phyloP scores from a whole-genome alignment of 2,113 vertebrate species.

The Cariama cristata region DNA sequence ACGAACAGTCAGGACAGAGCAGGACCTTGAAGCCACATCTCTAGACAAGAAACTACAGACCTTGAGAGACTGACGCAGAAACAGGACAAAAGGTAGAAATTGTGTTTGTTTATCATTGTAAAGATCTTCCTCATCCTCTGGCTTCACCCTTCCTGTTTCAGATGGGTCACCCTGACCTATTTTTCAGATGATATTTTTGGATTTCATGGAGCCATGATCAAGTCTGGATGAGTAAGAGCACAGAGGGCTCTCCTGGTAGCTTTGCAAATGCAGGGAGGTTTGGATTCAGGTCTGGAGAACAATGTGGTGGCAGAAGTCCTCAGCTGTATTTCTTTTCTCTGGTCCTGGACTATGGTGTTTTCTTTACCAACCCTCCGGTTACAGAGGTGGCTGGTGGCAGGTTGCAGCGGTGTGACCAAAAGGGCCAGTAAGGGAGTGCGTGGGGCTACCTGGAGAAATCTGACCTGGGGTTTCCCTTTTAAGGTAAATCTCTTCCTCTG shows the following conservation, averaged over 20 bases:
- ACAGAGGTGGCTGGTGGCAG: not conserved
- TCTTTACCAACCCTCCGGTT: not conserved
- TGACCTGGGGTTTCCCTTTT: not conserved
- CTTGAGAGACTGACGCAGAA: not conserved
- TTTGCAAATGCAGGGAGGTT: not conserved
- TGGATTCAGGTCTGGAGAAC: not conserved
- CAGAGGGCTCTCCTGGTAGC: not conserved
- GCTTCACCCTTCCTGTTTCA: slow-evolving; percentile 31
- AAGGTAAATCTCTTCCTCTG: not conserved
- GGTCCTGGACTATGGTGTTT: not conserved
- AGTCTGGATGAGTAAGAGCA: not conserved
- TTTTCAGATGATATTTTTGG: slow-evolving; percentile 1
- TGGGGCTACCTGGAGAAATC: not conserved
- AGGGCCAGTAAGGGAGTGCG: not conserved
- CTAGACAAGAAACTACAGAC: not conserved
- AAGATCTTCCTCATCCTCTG: slow-evolving; percentile 35
- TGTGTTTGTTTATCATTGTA: slow-evolving; percentile 14
- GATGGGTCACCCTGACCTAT: not conserved
- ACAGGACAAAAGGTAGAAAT: slow-evolving; percentile 13
- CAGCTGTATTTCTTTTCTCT: not conserved
- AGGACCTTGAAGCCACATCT: not conserved
- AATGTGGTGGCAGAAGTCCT: not conserved
- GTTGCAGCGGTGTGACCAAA: not conserved
- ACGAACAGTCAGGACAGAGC: not conserved
- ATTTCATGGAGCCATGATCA: not conserved